Evolutionary conservation across 1,140 invertebrate genomes (phyloP), one percentile per base, ranked within the genome.

Genomic region (Tenebrio molitor): DNA sequence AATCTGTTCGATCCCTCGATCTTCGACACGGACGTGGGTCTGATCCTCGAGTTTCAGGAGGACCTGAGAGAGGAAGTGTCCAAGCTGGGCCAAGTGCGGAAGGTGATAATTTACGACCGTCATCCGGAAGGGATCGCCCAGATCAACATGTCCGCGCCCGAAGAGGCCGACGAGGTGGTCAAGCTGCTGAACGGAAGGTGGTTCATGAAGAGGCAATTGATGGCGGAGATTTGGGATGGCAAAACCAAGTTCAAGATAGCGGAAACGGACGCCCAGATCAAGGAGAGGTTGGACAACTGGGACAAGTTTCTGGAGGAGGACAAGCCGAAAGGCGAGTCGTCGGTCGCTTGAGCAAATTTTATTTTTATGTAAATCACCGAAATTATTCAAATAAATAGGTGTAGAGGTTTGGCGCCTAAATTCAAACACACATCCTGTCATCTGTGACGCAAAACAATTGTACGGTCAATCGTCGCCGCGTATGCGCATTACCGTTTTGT

Each of bases 81-180:
- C 7, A 99, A 98, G 84, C 97, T 93, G 86, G 98, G 98, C 1
- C 91, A 92, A 68, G 95, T 99, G 0, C 92, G 91, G 71, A 98
- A 97, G 87, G 92, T 99, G 33, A 87, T 92, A 1, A 89, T 99
- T 25, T 97, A 94, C 86, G 97, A 99, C 87, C 88, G 93, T 68
- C 93, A 98, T 87, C 93, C 94, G 0, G 96, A 99, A 80, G 98
- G 98, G 19, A 91, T 99, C 1, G 95, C 95, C 1, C 92, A 97
- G 76, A 90, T 99, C 0, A 93, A 89, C 19, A 99, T 99, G 89
- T 90, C 93, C 69, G 91, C 93, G 23, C 89, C 95, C 0, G 96
- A 97, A 82, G 91, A 94, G 79, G 97, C 97, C 1, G 96, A 99
- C 85, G 86, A 90, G 33, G 97, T 97, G 65, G 90, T 99, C 8